Conservation (phyloP, 2,113 vertebrate genomes). For the Grallaria varia region DNA sequence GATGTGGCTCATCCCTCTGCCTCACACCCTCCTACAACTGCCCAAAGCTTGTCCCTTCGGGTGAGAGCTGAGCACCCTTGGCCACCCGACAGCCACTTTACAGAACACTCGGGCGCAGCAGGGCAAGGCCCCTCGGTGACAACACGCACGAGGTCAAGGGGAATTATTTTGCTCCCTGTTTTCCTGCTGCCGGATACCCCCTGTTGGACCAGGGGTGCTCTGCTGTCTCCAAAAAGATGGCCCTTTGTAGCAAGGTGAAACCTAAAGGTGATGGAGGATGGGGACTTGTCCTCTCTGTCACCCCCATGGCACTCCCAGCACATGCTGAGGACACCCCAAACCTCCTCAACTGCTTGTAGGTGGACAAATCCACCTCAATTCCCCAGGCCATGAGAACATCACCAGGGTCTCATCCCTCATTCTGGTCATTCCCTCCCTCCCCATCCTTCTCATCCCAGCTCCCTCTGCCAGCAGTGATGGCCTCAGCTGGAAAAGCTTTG, state of each 20-base stretch:
- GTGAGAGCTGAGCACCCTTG: background rate
- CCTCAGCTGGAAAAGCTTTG: background rate
- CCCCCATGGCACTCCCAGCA: background rate
- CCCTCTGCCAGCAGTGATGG: background rate
- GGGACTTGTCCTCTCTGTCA: background rate
- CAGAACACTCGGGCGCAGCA: background rate
- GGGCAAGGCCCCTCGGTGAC: background rate
- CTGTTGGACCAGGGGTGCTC: background rate
- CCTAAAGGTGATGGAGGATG: background rate
- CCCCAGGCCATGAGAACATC: background rate
- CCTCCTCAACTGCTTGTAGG: background rate
- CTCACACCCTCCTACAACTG: background rate
- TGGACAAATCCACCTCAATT: background rate
- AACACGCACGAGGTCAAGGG: fast-evolving
- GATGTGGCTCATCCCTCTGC: background rate
- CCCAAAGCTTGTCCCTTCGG: background rate
- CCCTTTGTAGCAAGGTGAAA: background rate
- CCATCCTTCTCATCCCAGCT: background rate
- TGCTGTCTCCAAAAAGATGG: background rate
- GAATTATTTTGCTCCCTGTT: background rate
- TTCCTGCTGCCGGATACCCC: background rate
- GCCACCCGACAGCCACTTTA: background rate
- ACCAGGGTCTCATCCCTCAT: background rate
- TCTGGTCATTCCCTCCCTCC: background rate
- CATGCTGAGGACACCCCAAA: background rate